These are phyloP conservation scores for Ascidia mentula DNA, from an alignment of 23 tunicate species.

Conservation along the genomic window DNA sequence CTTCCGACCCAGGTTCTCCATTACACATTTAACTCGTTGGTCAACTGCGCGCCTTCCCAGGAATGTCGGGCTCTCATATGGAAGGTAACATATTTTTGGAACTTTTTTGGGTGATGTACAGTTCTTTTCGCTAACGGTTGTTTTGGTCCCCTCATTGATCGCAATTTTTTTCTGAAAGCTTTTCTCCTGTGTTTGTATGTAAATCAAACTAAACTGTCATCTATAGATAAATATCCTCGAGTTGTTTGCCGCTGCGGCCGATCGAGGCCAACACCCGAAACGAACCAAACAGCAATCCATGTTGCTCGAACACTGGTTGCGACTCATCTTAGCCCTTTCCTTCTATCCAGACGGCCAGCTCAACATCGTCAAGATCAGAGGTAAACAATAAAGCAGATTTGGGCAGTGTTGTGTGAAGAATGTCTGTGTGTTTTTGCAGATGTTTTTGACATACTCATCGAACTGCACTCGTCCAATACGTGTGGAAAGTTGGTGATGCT, in stretches of 20 bases:
- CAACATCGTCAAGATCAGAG: conserved; percentile 69
- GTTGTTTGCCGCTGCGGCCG: conserved; percentile 67
- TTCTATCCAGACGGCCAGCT: conserved; percentile 86
- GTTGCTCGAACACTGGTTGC: conserved; percentile 65
- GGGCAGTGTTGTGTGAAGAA: too few relatives aligned
- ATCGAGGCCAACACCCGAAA: conserved; percentile 77
- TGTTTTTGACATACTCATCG: conserved; percentile 58
- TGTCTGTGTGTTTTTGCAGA: conserved; percentile 41
- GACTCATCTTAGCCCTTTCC: conserved; percentile 57
- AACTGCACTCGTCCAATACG: conserved; percentile 22
- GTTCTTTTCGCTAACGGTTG: too few relatives aligned
- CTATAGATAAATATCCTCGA: conserved; percentile 34
- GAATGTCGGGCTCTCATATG: conserved; percentile 72
- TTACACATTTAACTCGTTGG: conserved; percentile 25
- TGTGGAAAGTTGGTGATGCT: conserved; percentile 26
- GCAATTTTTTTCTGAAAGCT: too few relatives aligned
- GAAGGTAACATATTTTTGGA: too few relatives aligned
- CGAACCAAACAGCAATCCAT: conserved; percentile 61
- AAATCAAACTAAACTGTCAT: too few relatives aligned
- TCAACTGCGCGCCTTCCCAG: conserved; percentile 43
- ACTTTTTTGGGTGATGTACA: too few relatives aligned
- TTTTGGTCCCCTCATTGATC: too few relatives aligned
- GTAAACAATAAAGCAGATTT: conserved; percentile 16
- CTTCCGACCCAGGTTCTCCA: conserved; percentile 36
- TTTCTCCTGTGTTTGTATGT: too few relatives aligned